phyloP scores from a whole-genome alignment of 37 sponge, comb jelly and placozoan genomes.

The Oscarella lobularis region DNA sequence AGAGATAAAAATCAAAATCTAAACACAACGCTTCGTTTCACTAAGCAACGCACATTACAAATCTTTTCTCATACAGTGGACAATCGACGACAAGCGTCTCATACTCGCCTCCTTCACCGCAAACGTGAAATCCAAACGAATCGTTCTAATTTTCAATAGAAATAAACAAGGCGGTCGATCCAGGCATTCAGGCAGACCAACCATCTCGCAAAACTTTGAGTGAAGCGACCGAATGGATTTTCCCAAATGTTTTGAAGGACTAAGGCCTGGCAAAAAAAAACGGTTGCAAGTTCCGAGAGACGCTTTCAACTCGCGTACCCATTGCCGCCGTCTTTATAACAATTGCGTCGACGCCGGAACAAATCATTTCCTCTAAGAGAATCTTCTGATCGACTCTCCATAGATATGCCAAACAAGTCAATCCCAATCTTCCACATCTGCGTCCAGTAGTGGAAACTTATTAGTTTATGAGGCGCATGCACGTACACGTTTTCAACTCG shows the following conservation, averaged over 20 bases:
- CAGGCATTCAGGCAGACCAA: neutral
- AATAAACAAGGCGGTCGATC: neutral
- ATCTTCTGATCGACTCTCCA: slow-evolving; percentile 80
- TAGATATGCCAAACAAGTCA: slow-evolving; percentile 75
- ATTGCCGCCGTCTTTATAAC: slow-evolving; percentile 83
- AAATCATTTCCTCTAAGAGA: slow-evolving; percentile 82
- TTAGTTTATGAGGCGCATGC: neutral
- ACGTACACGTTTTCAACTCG: slow-evolving; percentile 91
- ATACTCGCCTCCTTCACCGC: slow-evolving; percentile 99
- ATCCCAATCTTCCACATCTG: slow-evolving; percentile 78
- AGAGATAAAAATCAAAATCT: no score
- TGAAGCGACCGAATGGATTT: slow-evolving; percentile 40
- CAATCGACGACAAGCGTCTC: slow-evolving; percentile 91
- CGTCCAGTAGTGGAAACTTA: neutral
- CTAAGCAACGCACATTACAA: slow-evolving; percentile 48
- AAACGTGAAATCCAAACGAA: slow-evolving; percentile 77
- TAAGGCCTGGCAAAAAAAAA: slow-evolving; percentile 31
- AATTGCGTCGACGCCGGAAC: slow-evolving; percentile 47
- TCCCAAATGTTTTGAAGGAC: slow-evolving; percentile 50
- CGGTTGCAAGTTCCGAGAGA: no score
- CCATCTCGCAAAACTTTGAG: slow-evolving; percentile 11
- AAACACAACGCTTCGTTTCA: slow-evolving; percentile 1
- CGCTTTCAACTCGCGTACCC: slow-evolving; percentile 31
- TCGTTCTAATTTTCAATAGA: no score
- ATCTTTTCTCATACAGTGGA: slow-evolving; percentile 69